Evolutionary conservation across 2,797 vertebrate species (phyloP).

Genomic region (Enteromius viviparus): DNA sequence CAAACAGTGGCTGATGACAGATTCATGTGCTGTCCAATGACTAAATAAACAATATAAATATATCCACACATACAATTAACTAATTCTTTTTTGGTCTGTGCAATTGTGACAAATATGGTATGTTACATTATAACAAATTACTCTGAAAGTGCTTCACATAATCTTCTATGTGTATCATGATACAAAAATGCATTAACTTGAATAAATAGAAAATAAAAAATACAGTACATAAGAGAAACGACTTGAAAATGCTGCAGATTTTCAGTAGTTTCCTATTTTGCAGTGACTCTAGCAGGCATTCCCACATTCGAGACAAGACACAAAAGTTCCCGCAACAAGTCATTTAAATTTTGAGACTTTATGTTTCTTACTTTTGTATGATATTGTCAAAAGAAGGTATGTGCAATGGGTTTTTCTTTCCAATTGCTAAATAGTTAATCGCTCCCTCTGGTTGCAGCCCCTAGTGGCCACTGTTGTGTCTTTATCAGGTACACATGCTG

Average conservation of each 20-base stretch:
- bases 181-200: conserved; percentile 19
- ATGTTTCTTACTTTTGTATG: neutral
- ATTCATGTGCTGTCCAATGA: conserved; percentile 15
- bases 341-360: conserved; percentile 4
- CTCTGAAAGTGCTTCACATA: conserved; percentile 20
- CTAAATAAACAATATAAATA: neutral
- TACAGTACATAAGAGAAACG: conserved; percentile 55
- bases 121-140: conserved; percentile 20
- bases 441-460: conserved; percentile 63
- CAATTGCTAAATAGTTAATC: neutral
- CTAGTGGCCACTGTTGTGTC: conserved; percentile 65
- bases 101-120: neutral
- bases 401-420: neutral
- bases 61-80: neutral
- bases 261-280: conserved; percentile 64
- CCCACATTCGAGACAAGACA: conserved; percentile 54
- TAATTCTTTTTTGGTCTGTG: conserved; percentile 16
- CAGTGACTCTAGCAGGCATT: conserved; percentile 62
- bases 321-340: conserved; percentile 43
- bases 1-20: conserved; percentile 20
- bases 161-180: conserved; percentile 19
- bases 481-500: conserved; percentile 51
- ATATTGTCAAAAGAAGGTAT: neutral
- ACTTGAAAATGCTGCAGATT: conserved; percentile 73
- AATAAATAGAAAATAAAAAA: conserved; percentile 29